A percentile compares a stretch with the other conserved stretches of the same genome.
These are phyloP conservation scores for Enteromius paludinosus DNA, from an alignment of 2,797 vertebrate genomes.

Conservation along the genomic window DNA sequence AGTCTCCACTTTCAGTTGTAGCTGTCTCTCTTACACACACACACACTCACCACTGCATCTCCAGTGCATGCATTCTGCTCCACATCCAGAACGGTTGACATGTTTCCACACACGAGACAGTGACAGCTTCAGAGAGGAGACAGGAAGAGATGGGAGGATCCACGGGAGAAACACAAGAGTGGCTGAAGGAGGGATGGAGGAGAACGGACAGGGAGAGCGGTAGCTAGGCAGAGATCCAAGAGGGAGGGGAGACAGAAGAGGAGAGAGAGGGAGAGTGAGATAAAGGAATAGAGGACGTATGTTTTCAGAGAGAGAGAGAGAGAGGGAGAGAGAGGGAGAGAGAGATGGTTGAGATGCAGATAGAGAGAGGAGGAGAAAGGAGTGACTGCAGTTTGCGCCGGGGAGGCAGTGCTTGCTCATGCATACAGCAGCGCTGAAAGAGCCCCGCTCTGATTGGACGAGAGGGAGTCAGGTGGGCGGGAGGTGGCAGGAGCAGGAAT, in stretches of 20 bases:
- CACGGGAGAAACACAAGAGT: slow-evolving; percentile 57
- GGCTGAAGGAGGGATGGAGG: slow-evolving; percentile 59
- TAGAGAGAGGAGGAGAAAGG: slow-evolving; percentile 64
- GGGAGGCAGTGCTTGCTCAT: slow-evolving; percentile 73
- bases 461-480: slow-evolving; percentile 73
- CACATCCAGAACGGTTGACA: slow-evolving; percentile 83
- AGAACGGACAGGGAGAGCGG: slow-evolving; percentile 35
- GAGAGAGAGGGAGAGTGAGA: slow-evolving; percentile 62
- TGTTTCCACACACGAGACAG: slow-evolving; percentile 74
- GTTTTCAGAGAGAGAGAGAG: slow-evolving; percentile 62
- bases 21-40: slow-evolving; percentile 13
- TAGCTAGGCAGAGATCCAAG: slow-evolving; percentile 52
- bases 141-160: slow-evolving; percentile 61
- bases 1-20: not conserved
- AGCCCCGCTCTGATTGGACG: slow-evolving; percentile 71
- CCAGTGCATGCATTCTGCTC: slow-evolving; percentile 81
- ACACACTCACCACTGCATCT: slow-evolving; percentile 80
- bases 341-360: slow-evolving; percentile 65
- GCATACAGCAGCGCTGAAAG: slow-evolving; percentile 60
- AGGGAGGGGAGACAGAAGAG: slow-evolving; percentile 44
- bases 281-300: slow-evolving; percentile 60
- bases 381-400: slow-evolving; percentile 78
- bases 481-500: slow-evolving; percentile 37
- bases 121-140: slow-evolving; percentile 63
- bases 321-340: slow-evolving; percentile 26